phyloP scores from a whole-genome alignment of 2,797 vertebrate species.

The Hemibagrus guttatus region DNA sequence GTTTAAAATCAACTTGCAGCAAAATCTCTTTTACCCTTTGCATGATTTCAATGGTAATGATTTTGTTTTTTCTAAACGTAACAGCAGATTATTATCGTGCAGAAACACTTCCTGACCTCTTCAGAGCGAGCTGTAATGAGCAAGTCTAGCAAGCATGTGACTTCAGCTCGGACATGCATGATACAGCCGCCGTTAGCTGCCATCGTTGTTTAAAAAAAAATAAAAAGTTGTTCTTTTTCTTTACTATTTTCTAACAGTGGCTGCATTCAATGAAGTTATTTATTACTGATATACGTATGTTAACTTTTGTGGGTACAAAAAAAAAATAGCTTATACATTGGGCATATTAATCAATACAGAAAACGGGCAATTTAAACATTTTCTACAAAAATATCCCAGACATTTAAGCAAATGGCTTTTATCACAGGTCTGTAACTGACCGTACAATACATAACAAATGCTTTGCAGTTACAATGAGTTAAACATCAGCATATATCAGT shows the following conservation, averaged over 20 bases:
- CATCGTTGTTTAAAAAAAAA: not conserved
- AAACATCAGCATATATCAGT: not conserved
- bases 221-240: not conserved
- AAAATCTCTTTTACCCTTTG: not conserved
- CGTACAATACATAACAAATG: not conserved
- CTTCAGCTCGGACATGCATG: not conserved
- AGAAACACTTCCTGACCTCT: slow-evolving; percentile 41
- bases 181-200: not conserved
- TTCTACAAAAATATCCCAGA: not conserved
- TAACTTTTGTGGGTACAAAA: not conserved
- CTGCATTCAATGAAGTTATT: not conserved
- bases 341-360: not conserved
- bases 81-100: slow-evolving; percentile 34
- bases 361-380: not conserved
- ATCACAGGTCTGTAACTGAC: not conserved
- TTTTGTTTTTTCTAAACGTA: slow-evolving; percentile 10
- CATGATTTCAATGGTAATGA: not conserved
- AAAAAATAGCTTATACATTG: not conserved
- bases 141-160: not conserved
- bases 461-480: not conserved
- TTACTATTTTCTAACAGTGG: not conserved
- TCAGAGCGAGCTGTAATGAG: slow-evolving; percentile 37
- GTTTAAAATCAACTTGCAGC: not conserved
- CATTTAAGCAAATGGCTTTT: not conserved
- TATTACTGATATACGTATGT: not conserved